Evolutionary conservation across 2,797 vertebrate genomes (phyloP).

Genomic region (Trachops cirrhosus): DNA sequence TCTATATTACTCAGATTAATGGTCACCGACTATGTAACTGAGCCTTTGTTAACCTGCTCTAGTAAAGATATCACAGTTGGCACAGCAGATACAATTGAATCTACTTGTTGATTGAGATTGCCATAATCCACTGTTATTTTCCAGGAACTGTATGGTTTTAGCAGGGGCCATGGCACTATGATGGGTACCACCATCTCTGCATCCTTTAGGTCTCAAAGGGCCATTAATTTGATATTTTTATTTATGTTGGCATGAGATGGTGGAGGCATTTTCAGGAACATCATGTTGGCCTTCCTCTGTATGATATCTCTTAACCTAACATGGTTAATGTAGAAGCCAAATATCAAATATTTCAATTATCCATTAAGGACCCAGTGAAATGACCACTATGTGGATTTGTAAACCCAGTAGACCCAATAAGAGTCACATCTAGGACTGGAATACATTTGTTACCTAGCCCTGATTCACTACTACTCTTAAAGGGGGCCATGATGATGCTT

Average conservation of each 20-base stretch:
- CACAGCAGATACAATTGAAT: background rate
- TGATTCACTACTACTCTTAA: background rate
- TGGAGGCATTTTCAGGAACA: background rate
- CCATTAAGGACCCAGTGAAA: background rate
- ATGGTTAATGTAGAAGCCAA: background rate
- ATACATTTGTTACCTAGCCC: background rate
- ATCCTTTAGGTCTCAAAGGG: background rate
- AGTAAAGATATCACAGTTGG: background rate
- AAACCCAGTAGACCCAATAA: background rate
- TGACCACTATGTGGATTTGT: background rate
- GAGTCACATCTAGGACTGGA: background rate
- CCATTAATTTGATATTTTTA: background rate
- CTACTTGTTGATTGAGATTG: background rate
- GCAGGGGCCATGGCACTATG: background rate
- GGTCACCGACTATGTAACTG: background rate
- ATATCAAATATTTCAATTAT: background rate
- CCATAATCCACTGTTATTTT: background rate
- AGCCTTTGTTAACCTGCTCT: background rate
- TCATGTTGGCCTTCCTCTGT: background rate
- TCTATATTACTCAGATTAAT: background rate
- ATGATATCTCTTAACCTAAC: background rate
- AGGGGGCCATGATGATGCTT: background rate
- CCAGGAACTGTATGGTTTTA: background rate
- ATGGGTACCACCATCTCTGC: background rate
- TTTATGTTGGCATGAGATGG: background rate